A percentile compares a stretch with the other conserved stretches of the same genome.
Conservation (phyloP, 2,113 vertebrate species). For the Hippolais icterina region DNA sequence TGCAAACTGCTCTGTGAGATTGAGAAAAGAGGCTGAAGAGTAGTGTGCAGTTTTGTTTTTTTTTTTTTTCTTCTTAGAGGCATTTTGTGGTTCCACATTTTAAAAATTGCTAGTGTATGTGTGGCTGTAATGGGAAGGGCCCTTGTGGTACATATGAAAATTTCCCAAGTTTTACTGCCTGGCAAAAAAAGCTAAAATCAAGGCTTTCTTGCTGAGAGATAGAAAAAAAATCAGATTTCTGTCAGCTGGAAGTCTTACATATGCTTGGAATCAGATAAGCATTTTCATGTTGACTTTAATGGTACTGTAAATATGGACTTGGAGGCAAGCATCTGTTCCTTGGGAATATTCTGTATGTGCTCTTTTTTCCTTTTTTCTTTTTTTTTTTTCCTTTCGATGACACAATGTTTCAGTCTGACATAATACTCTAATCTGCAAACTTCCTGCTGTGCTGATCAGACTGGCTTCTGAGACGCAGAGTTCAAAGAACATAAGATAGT, state of each 20-base stretch:
- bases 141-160: neutral
- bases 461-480: slow-evolving; percentile 50
- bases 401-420: slow-evolving; percentile 58
- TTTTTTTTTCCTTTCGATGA: neutral
- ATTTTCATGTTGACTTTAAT: neutral
- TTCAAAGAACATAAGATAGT: slow-evolving; percentile 65
- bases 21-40: neutral
- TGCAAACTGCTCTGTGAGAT: neutral
- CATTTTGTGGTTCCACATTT: neutral
- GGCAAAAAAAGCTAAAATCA: neutral
- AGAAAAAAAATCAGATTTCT: neutral
- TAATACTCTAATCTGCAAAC: slow-evolving; percentile 54
- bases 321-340: slow-evolving; percentile 35
- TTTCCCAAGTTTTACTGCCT: neutral
- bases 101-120: neutral
- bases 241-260: neutral
- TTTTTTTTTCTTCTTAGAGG: neutral
- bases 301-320: slow-evolving; percentile 1
- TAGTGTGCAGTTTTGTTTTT: neutral
- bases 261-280: neutral
- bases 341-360: neutral
- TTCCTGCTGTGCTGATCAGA: slow-evolving; percentile 64
- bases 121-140: neutral
- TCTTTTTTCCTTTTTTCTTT: neutral
- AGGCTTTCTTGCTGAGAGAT: neutral